Conservation (phyloP, 2,797 vertebrate species). For the Austrolebias charrua region DNA sequence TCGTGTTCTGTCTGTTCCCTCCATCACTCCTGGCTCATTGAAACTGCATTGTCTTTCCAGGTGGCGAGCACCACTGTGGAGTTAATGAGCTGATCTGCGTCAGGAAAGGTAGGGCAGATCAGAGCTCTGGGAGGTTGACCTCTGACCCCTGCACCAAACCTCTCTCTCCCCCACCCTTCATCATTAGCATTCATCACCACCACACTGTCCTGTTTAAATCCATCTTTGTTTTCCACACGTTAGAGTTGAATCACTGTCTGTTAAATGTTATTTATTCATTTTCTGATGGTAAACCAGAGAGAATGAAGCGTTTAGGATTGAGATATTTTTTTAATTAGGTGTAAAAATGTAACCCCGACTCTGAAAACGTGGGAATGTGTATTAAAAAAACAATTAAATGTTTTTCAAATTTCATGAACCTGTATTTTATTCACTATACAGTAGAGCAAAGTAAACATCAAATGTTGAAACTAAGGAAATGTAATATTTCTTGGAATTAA, state of each 20-base stretch:
- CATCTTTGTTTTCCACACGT: neutral
- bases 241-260: neutral
- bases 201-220: neutral
- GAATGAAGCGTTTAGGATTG: no score
- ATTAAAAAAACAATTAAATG: no score
- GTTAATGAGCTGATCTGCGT: slow-evolving; percentile 98
- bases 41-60: slow-evolving; percentile 82
- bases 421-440: no score
- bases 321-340: no score
- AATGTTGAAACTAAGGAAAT: no score
- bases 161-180: slow-evolving; percentile 3
- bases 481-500: no score
- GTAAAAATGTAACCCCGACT: no score
- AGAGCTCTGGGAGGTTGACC: slow-evolving; percentile 42
- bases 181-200: slow-evolving; percentile 23
- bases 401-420: no score
- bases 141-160: slow-evolving; percentile 17
- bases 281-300: neutral
- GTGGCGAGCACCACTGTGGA: slow-evolving; percentile 96
- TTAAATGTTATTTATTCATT: neutral
- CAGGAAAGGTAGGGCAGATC: slow-evolving; percentile 90
- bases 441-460: no score
- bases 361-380: no score
- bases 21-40: slow-evolving; percentile 64
- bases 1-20: slow-evolving; percentile 39